Evolutionary conservation across 2,113 vertebrate species (phyloP).

Genomic region (Nycticebus coucang): DNA sequence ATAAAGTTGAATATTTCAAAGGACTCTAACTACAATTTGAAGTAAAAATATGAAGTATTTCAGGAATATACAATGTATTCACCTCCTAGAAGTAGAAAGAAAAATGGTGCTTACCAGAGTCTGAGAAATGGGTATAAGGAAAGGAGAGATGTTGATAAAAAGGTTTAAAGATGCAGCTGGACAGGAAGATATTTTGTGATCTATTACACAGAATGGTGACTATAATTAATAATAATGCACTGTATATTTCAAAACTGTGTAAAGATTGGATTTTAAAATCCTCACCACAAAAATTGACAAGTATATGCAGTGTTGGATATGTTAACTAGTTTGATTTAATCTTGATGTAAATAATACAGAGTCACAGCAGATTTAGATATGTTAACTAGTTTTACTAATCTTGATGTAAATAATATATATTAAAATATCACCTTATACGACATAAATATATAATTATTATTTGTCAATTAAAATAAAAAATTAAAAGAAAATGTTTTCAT

Average conservation of each 20-base stretch:
- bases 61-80: not conserved
- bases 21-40: slow-evolving; percentile 27
- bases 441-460: not conserved
- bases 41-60: slow-evolving; percentile 16
- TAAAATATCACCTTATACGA: not conserved
- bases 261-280: not conserved
- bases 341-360: not conserved
- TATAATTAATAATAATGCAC: not conserved
- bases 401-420: not conserved
- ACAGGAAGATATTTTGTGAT: not conserved
- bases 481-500: not conserved
- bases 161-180: not conserved
- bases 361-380: too few species aligned
- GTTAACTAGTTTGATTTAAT: too few species aligned
- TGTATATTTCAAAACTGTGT: not conserved
- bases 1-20: not conserved
- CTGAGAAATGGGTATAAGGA: not conserved
- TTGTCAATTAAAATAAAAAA: not conserved
- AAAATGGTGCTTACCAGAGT: not conserved
- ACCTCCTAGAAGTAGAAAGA: not conserved
- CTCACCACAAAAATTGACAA: not conserved
- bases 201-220: not conserved
- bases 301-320: not conserved
- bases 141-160: not conserved
- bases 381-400: too few species aligned